Evolutionary conservation across 2,888 invertebrate genomes (phyloP).

Genomic region (Dromius quadrimaculatus): DNA sequence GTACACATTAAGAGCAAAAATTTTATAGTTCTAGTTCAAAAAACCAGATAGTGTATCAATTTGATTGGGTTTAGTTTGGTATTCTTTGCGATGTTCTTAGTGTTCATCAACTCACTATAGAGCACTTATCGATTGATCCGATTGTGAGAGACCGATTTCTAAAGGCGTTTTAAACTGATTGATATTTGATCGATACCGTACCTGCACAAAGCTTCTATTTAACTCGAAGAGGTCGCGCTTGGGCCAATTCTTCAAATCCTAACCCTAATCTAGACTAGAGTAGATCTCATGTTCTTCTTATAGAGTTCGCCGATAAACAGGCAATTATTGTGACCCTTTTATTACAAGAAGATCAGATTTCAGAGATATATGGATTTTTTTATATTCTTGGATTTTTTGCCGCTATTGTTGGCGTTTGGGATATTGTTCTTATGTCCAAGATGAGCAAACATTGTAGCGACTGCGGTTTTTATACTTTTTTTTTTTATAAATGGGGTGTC

Average conservation of each 20-base stretch:
- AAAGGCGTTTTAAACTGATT: conserved; percentile 63
- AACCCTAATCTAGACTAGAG: background rate
- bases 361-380: conserved; percentile 42
- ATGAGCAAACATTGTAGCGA: conserved; percentile 8
- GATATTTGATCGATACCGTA: conserved; percentile 58
- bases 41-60: background rate
- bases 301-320: conserved; percentile 28
- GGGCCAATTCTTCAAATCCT: background rate
- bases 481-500: too few species aligned
- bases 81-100: background rate
- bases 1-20: conserved; percentile 3
- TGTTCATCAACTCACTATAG: conserved; percentile 7
- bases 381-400: conserved; percentile 10
- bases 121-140: conserved; percentile 35
- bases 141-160: conserved; percentile 61
- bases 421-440: conserved; percentile 7
- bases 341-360: conserved; percentile 41
- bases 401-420: conserved; percentile 12
- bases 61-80: conserved; percentile 22
- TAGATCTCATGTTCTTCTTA: background rate
- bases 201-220: background rate
- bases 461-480: conserved; percentile 16
- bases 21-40: background rate
- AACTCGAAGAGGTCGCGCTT: background rate
- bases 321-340: conserved; percentile 46